Conservation (phyloP, 2,888 invertebrate genomes). For the Melangyna quadrimaculata region DNA sequence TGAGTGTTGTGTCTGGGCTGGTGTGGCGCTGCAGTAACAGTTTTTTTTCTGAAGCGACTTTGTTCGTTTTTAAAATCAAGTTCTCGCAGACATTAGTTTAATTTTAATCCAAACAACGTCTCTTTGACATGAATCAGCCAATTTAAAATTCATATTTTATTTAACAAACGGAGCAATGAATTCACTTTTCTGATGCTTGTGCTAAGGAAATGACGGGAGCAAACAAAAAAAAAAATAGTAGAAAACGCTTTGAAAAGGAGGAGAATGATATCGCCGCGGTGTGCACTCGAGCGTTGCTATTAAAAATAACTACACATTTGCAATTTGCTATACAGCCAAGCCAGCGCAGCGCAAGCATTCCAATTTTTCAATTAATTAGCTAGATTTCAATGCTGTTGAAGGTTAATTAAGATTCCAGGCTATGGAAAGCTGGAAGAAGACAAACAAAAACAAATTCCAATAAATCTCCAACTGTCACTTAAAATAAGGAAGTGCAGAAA, state of each 20-base stretch:
- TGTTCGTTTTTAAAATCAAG: neutral
- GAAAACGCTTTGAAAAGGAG: neutral
- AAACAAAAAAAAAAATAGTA: neutral
- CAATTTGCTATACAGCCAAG: slow-evolving; percentile 25
- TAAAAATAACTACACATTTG: slow-evolving; percentile 53
- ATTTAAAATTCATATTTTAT: slow-evolving; percentile 55
- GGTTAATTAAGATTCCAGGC: slow-evolving; percentile 56
- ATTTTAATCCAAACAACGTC: slow-evolving; percentile 40
- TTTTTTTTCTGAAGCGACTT: too few relatives aligned
- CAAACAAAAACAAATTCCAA: neutral
- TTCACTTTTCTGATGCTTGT: neutral
- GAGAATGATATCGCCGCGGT: slow-evolving; percentile 41
- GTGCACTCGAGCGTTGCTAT: slow-evolving; percentile 54
- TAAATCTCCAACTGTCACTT: neutral
- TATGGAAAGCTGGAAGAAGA: slow-evolving; percentile 41
- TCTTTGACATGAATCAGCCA: slow-evolving; percentile 14
- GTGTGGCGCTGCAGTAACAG: too few relatives aligned
- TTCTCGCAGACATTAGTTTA: slow-evolving; percentile 38
- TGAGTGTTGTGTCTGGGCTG: too few relatives aligned
- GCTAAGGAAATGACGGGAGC: neutral
- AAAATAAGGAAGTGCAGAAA: slow-evolving; percentile 25
- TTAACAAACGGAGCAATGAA: slow-evolving; percentile 17
- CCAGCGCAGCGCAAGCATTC: slow-evolving; percentile 30
- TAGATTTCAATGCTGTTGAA: slow-evolving; percentile 55
- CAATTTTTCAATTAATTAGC: slow-evolving; percentile 58